Conservation (phyloP, 2,797 vertebrate species). For the Microchirus variegatus region DNA sequence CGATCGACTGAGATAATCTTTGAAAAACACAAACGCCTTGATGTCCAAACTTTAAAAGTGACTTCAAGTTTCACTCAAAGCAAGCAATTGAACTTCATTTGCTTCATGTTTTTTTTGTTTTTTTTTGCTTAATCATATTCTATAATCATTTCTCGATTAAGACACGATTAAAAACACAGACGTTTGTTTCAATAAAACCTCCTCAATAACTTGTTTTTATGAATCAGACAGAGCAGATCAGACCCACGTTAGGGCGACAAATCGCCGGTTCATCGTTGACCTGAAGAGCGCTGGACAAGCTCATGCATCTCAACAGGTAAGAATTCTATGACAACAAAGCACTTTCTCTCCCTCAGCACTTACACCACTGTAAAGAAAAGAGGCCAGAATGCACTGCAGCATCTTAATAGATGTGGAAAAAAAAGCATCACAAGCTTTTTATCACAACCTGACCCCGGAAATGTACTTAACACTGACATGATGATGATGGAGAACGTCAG, state of each 20-base stretch:
- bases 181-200: slow-evolving; percentile 16
- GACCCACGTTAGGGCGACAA: slow-evolving; percentile 21
- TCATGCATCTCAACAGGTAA: slow-evolving; percentile 1
- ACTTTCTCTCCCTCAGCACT: background rate
- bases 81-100: no score
- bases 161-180: slow-evolving; percentile 5
- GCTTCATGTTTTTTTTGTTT: no score
- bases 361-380: background rate
- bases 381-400: slow-evolving; percentile 2
- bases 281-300: background rate
- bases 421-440: background rate
- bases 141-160: background rate
- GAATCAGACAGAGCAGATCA: background rate
- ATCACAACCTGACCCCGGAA: slow-evolving; percentile 1
- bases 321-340: slow-evolving; percentile 13
- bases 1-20: no score
- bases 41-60: no score
- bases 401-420: slow-evolving; percentile 22
- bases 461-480: background rate
- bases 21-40: no score
- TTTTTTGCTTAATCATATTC: no score
- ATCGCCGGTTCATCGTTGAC: slow-evolving; percentile 16
- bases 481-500: slow-evolving; percentile 23
- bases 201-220: background rate
- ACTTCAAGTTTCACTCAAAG: no score